Evolutionary conservation across 2,888 invertebrate species (phyloP).

Genomic region (Macaria notata): DNA sequence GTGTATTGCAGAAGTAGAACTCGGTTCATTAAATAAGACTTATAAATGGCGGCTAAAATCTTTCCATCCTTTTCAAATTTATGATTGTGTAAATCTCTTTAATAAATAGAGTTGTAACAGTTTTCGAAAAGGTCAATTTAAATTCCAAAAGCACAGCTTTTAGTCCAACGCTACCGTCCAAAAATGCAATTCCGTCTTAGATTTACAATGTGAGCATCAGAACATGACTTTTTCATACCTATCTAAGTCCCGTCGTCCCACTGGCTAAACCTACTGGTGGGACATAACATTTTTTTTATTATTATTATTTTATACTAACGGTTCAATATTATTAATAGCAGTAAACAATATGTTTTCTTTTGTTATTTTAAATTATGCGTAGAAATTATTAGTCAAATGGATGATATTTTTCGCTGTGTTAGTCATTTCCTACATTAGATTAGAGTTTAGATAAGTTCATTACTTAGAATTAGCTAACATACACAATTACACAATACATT

Average conservation of each 20-base stretch:
- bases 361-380: too few species aligned
- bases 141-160: conserved; percentile 50
- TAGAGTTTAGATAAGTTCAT: conserved; percentile 1
- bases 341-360: too few species aligned
- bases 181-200: conserved; percentile 60
- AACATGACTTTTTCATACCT: conserved; percentile 8
- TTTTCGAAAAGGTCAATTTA: conserved; percentile 20
- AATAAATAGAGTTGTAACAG: neutral
- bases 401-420: conserved; percentile 28
- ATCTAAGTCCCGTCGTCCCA: too few species aligned
- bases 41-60: too few species aligned
- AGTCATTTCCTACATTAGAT: conserved; percentile 6
- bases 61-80: too few species aligned
- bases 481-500: too few species aligned
- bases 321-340: neutral
- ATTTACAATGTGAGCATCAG: conserved; percentile 1
- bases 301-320: conserved; percentile 6
- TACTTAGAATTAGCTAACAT: too few species aligned
- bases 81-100: too few species aligned
- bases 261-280: too few species aligned
- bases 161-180: conserved; percentile 66
- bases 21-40: too few species aligned
- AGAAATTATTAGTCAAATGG: conserved; percentile 40
- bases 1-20: too few species aligned
- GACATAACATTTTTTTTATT: neutral